Evolutionary conservation across 1,140 invertebrate genomes (phyloP).

Genomic region (Glossosoma conforme): DNA sequence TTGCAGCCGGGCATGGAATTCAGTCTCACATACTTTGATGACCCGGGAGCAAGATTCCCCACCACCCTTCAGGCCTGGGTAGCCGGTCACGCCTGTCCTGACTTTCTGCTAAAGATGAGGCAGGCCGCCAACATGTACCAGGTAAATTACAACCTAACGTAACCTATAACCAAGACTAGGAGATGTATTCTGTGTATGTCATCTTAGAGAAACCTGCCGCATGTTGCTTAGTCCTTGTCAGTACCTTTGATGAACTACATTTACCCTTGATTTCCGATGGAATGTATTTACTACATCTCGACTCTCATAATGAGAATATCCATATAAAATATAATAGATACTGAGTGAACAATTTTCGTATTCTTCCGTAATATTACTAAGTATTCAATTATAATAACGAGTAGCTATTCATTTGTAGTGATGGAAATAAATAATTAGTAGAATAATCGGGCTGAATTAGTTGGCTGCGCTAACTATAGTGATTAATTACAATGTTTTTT

Average conservation of each 20-base stretch:
- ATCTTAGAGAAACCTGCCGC: too few relatives aligned
- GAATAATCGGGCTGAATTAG: too few relatives aligned
- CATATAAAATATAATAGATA: too few relatives aligned
- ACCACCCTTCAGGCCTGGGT: conserved; percentile 36
- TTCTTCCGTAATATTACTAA: too few relatives aligned
- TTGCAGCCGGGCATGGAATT: conserved; percentile 67
- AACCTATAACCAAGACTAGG: not conserved
- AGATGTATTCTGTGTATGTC: not conserved
- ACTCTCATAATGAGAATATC: too few relatives aligned
- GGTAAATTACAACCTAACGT: conserved; percentile 4
- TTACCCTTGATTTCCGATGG: not conserved
- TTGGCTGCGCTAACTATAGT: too few relatives aligned
- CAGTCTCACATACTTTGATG: conserved; percentile 81
- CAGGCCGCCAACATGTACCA: conserved; percentile 36
- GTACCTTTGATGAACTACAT: not conserved
- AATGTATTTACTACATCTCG: too few relatives aligned
- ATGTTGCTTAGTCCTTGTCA: not conserved
- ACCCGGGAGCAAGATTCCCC: conserved; percentile 65
- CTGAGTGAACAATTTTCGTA: too few relatives aligned
- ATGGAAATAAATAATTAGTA: too few relatives aligned
- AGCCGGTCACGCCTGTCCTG: conserved; percentile 39
- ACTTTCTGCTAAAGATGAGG: conserved; percentile 39
- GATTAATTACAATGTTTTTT: too few relatives aligned
- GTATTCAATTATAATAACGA: too few relatives aligned
- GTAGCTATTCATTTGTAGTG: too few relatives aligned